Evolutionary conservation across 2,888 invertebrate genomes (phyloP), one percentile per base, ranked within the genome.

Genomic region (Eristalinus aeneus): DNA sequence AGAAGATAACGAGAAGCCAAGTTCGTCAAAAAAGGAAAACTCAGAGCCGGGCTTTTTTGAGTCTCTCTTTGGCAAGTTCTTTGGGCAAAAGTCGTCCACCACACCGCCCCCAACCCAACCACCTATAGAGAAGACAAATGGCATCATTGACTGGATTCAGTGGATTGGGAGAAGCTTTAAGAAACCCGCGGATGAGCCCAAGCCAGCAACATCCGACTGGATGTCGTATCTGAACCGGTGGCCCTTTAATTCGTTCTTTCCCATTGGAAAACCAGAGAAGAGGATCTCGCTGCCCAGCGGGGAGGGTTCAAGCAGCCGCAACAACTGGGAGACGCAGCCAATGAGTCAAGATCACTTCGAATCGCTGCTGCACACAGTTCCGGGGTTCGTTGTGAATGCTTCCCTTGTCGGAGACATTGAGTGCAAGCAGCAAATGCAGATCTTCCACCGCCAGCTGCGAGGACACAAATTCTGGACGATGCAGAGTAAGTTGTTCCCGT

Each of bases 391-490:
- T 88, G 94, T 95, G 83, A 95, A 95, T 93, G 95, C 95, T 90
- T 94, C 95, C 78, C 94, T 94, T 88, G 94, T 95, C 87, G 94
- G 94, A 90, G 94, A 95, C 90, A 93, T 94, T 65, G 94, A 94
- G 91, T 96, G 96, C 93, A 94, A 95, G 88, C 94, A 95, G 90
- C 96, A 96, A 88, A 94, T 96, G 77, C 94, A 94, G 91, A 94
- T 96, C 89, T 94, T 95, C 88, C 92, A 95, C 88, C 93, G 95
- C 87, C 95, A 96, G 91, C 91, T 96, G 89, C 94, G 95, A 34
- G 95, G 95, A 73, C 94, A 94, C 84, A 95, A 95, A 92, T 90
- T 96, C 88, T 96, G 96, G 96, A 95, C 96, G 77, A 91, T 96
- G 88, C 95, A 95, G 92, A 96, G 96, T 96, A 93, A 94, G 95